Percentiles rank a stretch among this genome's conserved stretches.
These are phyloP conservation scores for Coilia nasus DNA, from an alignment of 2,797 vertebrate genomes.

Conservation along the genomic window DNA sequence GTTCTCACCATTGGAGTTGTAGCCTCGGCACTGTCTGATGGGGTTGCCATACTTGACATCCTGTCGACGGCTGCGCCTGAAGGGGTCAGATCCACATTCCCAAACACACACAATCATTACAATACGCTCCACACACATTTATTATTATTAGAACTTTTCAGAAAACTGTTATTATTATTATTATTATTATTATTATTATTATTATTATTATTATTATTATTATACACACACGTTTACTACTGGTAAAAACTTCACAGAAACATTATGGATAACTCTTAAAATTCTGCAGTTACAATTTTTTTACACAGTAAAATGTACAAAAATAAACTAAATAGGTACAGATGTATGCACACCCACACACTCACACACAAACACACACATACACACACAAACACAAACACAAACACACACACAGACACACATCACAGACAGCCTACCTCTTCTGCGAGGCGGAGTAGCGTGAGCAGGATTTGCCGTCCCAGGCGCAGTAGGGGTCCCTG, in stretches of 20 bases:
- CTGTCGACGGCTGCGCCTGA: constrained; percentile 93
- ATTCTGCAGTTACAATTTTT: too few species aligned
- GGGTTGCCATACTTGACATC: constrained; percentile 96
- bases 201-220: too few species aligned
- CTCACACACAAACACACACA: constrained; percentile 22
- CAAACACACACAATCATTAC: constrained; percentile 47
- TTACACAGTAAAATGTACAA: too few species aligned
- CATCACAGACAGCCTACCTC: constrained; percentile 74
- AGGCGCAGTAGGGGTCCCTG: constrained; percentile 96
- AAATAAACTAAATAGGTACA: background rate
- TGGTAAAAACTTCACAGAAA: too few species aligned
- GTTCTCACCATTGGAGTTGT: constrained; percentile 91
- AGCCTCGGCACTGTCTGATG: constrained; percentile 94
- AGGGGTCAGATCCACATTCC: constrained; percentile 53
- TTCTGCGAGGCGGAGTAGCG: constrained; percentile 96
- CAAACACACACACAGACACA: background rate
- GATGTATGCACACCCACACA: constrained; percentile 3
- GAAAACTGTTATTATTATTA: too few species aligned
- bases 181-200: too few species aligned
- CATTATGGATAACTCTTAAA: too few species aligned
- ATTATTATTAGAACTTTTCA: too few species aligned
- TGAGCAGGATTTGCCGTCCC: constrained; percentile 96
- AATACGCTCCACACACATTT: background rate
- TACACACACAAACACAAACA: background rate
- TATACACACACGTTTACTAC: too few species aligned